Conservation (phyloP, 2,888 invertebrate species). For the Camponotus fellah region DNA sequence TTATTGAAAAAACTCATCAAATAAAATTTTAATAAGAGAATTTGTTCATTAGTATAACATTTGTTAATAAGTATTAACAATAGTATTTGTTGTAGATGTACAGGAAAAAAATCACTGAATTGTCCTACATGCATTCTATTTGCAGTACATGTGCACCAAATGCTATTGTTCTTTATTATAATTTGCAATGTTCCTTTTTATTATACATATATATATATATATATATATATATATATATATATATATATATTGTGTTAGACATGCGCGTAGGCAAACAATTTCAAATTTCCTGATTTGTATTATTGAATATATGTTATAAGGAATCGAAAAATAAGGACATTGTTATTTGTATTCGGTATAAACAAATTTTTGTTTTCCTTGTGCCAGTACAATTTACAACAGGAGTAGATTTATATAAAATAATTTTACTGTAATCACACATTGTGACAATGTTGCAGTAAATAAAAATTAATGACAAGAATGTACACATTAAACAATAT, state of each 20-base stretch:
- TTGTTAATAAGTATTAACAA: conserved; percentile 5
- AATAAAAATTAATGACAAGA: conserved; percentile 11
- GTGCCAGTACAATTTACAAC: conserved; percentile 27
- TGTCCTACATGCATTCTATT: background rate
- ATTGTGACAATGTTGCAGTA: conserved; percentile 2
- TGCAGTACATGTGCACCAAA: background rate
- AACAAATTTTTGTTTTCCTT: conserved; percentile 28
- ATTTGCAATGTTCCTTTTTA: conserved; percentile 70
- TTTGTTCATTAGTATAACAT: conserved; percentile 59
- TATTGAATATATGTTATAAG: background rate
- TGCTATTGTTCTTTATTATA: conserved; percentile 23
- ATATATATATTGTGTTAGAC: conserved; percentile 53
- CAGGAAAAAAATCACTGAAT: background rate
- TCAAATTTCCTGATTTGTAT: conserved; percentile 62
- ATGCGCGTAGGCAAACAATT: conserved; percentile 63
- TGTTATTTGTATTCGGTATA: conserved; percentile 35
- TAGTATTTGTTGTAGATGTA: background rate
- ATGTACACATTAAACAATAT: background rate
- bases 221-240: too few species aligned
- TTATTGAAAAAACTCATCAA: conserved; percentile 58
- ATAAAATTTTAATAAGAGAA: conserved; percentile 59
- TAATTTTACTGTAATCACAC: conserved; percentile 16
- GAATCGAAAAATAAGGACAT: conserved; percentile 9
- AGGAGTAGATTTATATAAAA: conserved; percentile 19
- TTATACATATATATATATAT: conserved; percentile 60